Conservation (phyloP, 2,113 vertebrate species). For the Festucalex cinctus region DNA sequence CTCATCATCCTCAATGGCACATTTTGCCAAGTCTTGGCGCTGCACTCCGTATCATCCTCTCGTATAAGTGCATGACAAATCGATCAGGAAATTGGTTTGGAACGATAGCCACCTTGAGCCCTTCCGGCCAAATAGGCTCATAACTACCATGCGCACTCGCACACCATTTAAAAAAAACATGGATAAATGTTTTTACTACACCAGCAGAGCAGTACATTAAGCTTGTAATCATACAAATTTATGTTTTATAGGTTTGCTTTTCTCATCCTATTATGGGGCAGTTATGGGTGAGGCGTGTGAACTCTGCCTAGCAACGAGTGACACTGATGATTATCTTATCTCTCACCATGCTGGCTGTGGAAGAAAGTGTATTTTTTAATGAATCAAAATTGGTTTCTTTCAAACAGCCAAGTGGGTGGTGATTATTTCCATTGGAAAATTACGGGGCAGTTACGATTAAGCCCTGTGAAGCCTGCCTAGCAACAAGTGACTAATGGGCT, state of each 20-base stretch:
- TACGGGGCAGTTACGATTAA: not conserved
- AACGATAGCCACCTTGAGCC: slow-evolving; percentile 50
- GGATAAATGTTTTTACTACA: slow-evolving; percentile 16
- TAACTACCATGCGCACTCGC: slow-evolving; percentile 34
- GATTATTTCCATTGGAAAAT: too few species aligned
- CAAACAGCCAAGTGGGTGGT: too few species aligned
- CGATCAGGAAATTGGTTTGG: slow-evolving; percentile 60
- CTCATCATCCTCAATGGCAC: slow-evolving; percentile 12
- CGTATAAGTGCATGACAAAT: slow-evolving; percentile 63
- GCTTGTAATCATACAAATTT: slow-evolving; percentile 36
- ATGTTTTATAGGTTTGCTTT: slow-evolving; percentile 17
- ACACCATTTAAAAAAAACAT: not conserved
- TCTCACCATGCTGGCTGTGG: too few species aligned
- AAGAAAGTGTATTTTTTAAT: too few species aligned
- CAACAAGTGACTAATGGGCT: not conserved
- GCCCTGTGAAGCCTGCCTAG: too few species aligned
- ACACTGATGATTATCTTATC: not conserved
- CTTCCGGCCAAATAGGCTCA: slow-evolving; percentile 44
- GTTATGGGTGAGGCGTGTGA: not conserved
- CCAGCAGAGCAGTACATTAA: slow-evolving; percentile 27
- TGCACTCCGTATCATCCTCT: slow-evolving; percentile 31
- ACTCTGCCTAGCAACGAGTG: not conserved
- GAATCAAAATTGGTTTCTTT: too few species aligned
- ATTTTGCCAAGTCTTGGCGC: slow-evolving; percentile 19
- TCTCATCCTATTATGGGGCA: too few species aligned